These are phyloP conservation scores for Bugula neritina DNA, from an alignment of 2,888 invertebrate species.

Conservation along the genomic window DNA sequence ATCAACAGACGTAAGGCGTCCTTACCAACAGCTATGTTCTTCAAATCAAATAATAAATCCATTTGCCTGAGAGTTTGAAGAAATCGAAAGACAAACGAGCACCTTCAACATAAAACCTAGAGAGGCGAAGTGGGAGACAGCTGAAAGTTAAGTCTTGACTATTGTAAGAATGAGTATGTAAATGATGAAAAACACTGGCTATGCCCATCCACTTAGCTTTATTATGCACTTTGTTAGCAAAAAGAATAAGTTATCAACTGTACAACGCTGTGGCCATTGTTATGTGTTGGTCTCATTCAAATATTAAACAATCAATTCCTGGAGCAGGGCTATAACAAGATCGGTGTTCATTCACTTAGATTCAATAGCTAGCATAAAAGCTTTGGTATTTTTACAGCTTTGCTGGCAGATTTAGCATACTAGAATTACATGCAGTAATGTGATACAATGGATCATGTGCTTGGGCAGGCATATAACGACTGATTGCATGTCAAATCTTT, in stretches of 20 bases:
- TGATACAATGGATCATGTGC: not conserved
- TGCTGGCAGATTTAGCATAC: slow-evolving; percentile 4
- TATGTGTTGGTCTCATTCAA: slow-evolving; percentile 26
- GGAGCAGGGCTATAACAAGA: not conserved
- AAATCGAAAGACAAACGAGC: too few relatives aligned
- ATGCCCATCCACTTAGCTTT: slow-evolving; percentile 25
- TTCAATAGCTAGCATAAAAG: not conserved
- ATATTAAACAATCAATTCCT: slow-evolving; percentile 25
- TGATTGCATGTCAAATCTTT: not conserved
- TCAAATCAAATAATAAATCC: not conserved
- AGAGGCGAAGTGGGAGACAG: not conserved
- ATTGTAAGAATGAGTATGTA: not conserved
- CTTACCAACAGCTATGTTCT: not conserved
- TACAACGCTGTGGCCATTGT: slow-evolving; percentile 19
- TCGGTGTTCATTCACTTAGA: not conserved
- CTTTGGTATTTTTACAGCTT: slow-evolving; percentile 26
- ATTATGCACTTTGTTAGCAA: slow-evolving; percentile 27
- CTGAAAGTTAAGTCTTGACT: not conserved
- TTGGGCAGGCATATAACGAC: slow-evolving; percentile 6
- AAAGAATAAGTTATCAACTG: slow-evolving; percentile 26
- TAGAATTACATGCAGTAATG: slow-evolving; percentile 8
- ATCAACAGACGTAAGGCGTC: slow-evolving; percentile 7
- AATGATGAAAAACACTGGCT: slow-evolving; percentile 23
- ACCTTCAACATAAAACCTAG: too few relatives aligned
- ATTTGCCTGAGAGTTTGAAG: not conserved